Percentiles rank a stretch among this genome's conserved stretches.
Evolutionary conservation across 2,888 invertebrate species (phyloP).

Genomic region (Agrypnus murinus): DNA sequence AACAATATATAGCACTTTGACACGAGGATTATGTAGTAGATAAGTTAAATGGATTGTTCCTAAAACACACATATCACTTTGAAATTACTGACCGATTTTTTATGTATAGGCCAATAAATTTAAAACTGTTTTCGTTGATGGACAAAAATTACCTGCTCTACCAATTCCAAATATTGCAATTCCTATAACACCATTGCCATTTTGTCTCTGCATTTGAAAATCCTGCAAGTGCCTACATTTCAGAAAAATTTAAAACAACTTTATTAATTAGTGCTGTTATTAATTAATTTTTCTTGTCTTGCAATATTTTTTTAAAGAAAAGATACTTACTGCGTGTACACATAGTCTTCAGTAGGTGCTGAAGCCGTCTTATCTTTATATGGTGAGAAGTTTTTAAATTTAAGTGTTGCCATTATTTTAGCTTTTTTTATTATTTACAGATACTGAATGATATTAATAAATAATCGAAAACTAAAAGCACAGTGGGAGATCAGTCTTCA

Average conservation of each 20-base stretch:
- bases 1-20: conserved; percentile 74
- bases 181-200: background rate
- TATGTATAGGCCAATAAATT: no score
- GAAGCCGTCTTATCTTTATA: conserved; percentile 66
- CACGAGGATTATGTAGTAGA: conserved; percentile 71
- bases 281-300: no score
- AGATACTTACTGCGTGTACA: conserved; percentile 60
- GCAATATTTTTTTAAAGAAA: background rate
- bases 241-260: conserved; percentile 1
- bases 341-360: conserved; percentile 71
- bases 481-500: no score
- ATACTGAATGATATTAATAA: no score
- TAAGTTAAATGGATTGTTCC: conserved; percentile 76
- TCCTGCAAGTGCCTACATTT: background rate
- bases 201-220: background rate
- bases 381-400: conserved; percentile 73
- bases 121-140: no score
- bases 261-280: no score
- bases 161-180: background rate
- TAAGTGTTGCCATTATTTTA: conserved; percentile 73
- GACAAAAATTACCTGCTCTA: background rate
- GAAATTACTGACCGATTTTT: no score
- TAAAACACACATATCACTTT: conserved; percentile 35
- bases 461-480: no score
- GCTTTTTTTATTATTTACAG: conserved; percentile 10